Evolutionary conservation across 2,113 vertebrate species (phyloP), one percentile per base, ranked within the genome.

Genomic region (Procavia capensis): DNA sequence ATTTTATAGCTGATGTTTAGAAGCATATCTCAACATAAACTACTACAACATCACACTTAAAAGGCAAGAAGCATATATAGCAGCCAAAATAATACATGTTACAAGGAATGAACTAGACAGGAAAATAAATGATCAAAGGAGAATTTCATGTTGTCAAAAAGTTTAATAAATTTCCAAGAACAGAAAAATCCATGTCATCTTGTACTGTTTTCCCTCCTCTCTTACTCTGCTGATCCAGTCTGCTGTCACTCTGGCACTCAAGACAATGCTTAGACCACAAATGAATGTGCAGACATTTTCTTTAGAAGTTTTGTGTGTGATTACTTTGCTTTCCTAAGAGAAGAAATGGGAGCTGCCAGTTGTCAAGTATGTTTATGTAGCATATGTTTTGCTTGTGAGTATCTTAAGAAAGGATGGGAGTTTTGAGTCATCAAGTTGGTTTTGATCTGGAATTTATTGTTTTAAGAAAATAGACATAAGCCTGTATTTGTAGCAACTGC

Each of bases 21-120:
- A 95, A 54, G 36, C 57, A 19, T 70, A 63, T n/a, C 50, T 95
- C 57, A 85, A 79, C 39, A 90, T 88, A 82, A 90, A 95, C 93
- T 92, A 93, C 92, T 92, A 96, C 93, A 36, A 81, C 1, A 90
- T 79, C 72, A 84, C 22, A 57, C 84, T 85, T 45, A 85, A 91
- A 96, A 74, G 54, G 36, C 88, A 94, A 75, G 27, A 90, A 31
- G 88, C 47, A 95, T 14, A 86, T 36, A 24, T 16, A 85, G 17
- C 19, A 91, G n/a, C 41, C 83, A 92, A 81, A 16, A 90, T 92
- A 89, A 81, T 70, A 70, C 79, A 85, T 61, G 57, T 47, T 76
- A 41, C 3, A 80, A 86, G 31, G 31, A 68, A 82, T 96, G 20
- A 96, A 31, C 3, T 54, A 72, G 27, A 57, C 9, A 90, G 31